Evolutionary conservation across 2,113 vertebrate genomes (phyloP), one percentile per base, ranked within the genome.

Genomic region (Cynoglossus semilaevis): DNA sequence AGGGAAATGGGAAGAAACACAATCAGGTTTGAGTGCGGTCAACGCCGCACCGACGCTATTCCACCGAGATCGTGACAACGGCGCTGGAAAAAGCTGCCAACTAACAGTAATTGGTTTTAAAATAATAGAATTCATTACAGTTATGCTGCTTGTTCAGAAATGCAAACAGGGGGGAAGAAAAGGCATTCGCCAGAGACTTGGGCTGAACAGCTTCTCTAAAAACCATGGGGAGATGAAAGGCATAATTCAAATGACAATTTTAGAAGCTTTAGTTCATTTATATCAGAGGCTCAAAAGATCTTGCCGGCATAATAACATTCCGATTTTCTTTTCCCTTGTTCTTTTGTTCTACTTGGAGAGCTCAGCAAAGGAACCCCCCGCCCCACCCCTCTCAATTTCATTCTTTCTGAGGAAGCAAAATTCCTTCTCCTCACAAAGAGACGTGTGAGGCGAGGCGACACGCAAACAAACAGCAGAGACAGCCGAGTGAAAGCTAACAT

Each of bases 171-270:
- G 65, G 14, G 22, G 62, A 70, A 72, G 66, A 78, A 83, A 86
- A 82, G 72, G 78, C 65, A 87, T 76, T 77, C 85, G 84, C 85
- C 55, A 69, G 88, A 90, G 89, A 85, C 80, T 85, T 77, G 76
- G 60, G 82, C 80, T 89, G 88, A 89, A 89, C 89, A 86, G 83
- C 83, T 87, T 87, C 82, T 74, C 80, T 85, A 85, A 89, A 89
- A 91, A 87, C 85, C 75, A 84, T 49, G 71, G 83, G 83, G 87
- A 90, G 84, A 90, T 89, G 83, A 90, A 88, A 90, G 85, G 81
- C 86, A 88, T 84, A 90, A 90, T 90, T 91, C 86, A 89, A 90
- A 88, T 83, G 88, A 88, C 89, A 90, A 89, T 91, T 90, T 90
- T 87, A 90, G 88, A 88, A 88, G 70, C 86, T 73, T 87, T 87